These are phyloP conservation scores for Caenorhabditis angaria DNA, from an alignment of 2,888 invertebrate genomes.

Conservation along the genomic window DNA sequence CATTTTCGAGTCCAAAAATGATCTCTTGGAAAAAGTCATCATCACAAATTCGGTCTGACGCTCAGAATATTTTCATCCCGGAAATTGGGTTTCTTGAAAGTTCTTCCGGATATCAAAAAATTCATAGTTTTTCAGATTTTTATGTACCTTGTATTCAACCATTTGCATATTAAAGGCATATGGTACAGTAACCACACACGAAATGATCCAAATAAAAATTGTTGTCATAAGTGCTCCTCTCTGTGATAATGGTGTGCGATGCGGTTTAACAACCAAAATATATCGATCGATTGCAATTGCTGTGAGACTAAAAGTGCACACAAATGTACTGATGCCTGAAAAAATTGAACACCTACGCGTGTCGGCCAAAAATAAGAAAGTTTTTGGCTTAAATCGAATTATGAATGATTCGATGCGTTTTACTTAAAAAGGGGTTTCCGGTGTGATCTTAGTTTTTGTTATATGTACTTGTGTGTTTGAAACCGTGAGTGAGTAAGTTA, in stretches of 20 bases:
- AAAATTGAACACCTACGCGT: background rate
- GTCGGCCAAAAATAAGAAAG: background rate
- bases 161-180: conserved; percentile 83
- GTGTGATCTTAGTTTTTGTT: too few relatives aligned
- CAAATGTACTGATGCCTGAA: conserved; percentile 87
- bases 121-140: background rate
- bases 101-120: background rate
- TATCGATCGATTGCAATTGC: conserved; percentile 96
- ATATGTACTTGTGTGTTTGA: too few relatives aligned
- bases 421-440: too few relatives aligned
- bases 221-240: conserved; percentile 52
- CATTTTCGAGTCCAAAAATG: too few relatives aligned
- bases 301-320: conserved; percentile 92
- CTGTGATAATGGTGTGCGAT: conserved; percentile 56
- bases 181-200: conserved; percentile 86
- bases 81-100: background rate
- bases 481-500: too few relatives aligned
- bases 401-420: too few relatives aligned
- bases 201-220: conserved; percentile 74
- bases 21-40: too few relatives aligned
- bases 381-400: too few relatives aligned
- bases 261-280: conserved; percentile 79
- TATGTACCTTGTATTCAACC: conserved; percentile 54
- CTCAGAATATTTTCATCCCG: background rate
- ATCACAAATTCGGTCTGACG: too few relatives aligned